Evolutionary conservation across 2,888 invertebrate species (phyloP), one percentile per base, ranked within the genome.

Genomic region (Disparrhopalites patrizii): DNA sequence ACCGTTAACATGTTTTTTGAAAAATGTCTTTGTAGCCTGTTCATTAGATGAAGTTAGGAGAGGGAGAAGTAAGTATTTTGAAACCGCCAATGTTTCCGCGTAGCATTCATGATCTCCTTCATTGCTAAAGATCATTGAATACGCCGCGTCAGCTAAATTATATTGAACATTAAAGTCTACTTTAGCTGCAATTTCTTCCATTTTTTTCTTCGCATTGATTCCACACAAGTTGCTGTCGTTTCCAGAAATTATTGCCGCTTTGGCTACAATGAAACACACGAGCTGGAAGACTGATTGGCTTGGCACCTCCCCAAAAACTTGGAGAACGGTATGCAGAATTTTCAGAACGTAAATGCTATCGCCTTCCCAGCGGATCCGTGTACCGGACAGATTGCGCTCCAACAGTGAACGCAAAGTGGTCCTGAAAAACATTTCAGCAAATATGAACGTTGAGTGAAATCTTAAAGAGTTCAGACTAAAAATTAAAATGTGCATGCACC

Each of bases 21-120:
- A 74, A 55, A 74, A 73, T 4, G 30, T 63, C 58, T 69, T 66
- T 0, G 66, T 62, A 1, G 69, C 58, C 36, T 23, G 15, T 23
- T 47, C 28, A 1, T 52, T 40, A 10, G 72, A 20, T 18, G 66
- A 47, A 8, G 62, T 54, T 2, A 74, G 33, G n/a, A 61, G 58
- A 8, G 74, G 71, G 8, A 74, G 25, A 0, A 74, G 62, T 15
- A 65, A 64, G 27, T 52, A 64, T 52, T 68, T 68, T 36, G 67
- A 68, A 0, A 67, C 64, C 0, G 65, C 36, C 1, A 62, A n/a
- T n/a, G 64, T 62, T 7, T 30, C 57, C 7, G 56, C 10, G 18
- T 25, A 54, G 23, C 23, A 20, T 5, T 5, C 20, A 40, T 25
- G 13, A 13, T 5, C 20, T 15, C 13, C 13, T 23, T 54, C n/a